Evolutionary conservation across 1,140 invertebrate species (phyloP).

Genomic region (Cydia fagiglandana): DNA sequence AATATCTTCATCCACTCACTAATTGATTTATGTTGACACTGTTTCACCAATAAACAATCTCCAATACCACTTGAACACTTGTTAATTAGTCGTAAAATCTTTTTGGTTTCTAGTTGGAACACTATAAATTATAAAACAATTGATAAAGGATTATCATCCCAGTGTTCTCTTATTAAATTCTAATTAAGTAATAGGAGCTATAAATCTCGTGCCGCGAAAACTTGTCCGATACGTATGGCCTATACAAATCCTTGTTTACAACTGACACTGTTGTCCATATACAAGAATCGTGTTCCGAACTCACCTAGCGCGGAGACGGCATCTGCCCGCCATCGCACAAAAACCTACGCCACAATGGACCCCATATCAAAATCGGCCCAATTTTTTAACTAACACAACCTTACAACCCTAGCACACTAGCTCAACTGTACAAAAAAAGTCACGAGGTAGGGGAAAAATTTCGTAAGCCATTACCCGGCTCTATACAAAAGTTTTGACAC

Average conservation of each 20-base stretch:
- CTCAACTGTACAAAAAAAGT: conserved; percentile 76
- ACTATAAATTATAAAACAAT: conserved; percentile 52
- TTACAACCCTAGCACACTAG: conserved; percentile 69
- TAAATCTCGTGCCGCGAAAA: conserved; percentile 58
- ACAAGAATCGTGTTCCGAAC: conserved; percentile 61
- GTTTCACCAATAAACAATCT: conserved; percentile 60
- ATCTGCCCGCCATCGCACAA: conserved; percentile 62
- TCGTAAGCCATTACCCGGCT: conserved; percentile 74
- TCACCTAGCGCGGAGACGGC: conserved; percentile 67
- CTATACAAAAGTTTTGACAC: conserved; percentile 78
- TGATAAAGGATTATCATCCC: conserved; percentile 41
- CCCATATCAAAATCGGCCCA: conserved; percentile 59
- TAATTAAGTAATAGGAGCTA: conserved; percentile 41
- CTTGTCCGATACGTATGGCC: conserved; percentile 73
- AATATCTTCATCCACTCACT: conserved; percentile 55
- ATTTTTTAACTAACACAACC: conserved; percentile 72
- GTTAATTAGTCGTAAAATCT: conserved; percentile 53
- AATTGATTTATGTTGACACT: conserved; percentile 57
- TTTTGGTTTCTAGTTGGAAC: conserved; percentile 67
- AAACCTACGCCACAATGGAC: conserved; percentile 61
- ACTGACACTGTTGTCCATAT: conserved; percentile 76
- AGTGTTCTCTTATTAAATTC: conserved; percentile 39
- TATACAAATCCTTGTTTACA: conserved; percentile 79
- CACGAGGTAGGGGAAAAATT: conserved; percentile 76
- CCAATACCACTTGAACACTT: conserved; percentile 58